Conservation (phyloP, 2,888 invertebrate species). For the Athalia circularis region DNA sequence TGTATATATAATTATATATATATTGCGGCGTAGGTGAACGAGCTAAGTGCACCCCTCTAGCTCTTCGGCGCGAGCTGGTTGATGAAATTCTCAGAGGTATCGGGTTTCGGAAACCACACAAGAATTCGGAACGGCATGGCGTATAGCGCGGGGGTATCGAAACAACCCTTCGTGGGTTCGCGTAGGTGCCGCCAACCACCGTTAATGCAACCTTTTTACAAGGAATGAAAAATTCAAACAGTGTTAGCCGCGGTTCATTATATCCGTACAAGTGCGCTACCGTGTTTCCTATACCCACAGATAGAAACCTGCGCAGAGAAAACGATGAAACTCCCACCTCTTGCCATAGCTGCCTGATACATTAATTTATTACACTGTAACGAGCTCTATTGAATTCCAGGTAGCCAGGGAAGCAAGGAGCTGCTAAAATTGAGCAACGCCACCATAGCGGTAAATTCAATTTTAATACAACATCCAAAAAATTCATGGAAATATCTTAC, state of each 20-base stretch:
- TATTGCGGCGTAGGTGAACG: too few species aligned
- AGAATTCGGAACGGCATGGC: conserved; percentile 2
- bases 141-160: neutral
- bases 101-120: neutral
- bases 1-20: too few species aligned
- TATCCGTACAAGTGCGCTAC: conserved; percentile 3
- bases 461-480: too few species aligned
- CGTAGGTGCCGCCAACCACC: neutral
- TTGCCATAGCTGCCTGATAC: neutral
- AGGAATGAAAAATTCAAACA: conserved; percentile 27
- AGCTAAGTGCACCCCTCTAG: conserved; percentile 32
- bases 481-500: too few species aligned
- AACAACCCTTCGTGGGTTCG: neutral
- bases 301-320: neutral
- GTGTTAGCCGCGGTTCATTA: conserved; percentile 15
- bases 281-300: neutral
- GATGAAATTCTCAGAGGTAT: conserved; percentile 33
- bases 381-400: neutral
- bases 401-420: neutral
- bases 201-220: conserved; percentile 33
- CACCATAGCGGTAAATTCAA: neutral
- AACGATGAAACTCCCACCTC: neutral
- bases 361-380: neutral
- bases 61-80: neutral
- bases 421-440: neutral